phyloP scores from a whole-genome alignment of 1,140 invertebrate genomes.

The Epicauta chinensis region DNA sequence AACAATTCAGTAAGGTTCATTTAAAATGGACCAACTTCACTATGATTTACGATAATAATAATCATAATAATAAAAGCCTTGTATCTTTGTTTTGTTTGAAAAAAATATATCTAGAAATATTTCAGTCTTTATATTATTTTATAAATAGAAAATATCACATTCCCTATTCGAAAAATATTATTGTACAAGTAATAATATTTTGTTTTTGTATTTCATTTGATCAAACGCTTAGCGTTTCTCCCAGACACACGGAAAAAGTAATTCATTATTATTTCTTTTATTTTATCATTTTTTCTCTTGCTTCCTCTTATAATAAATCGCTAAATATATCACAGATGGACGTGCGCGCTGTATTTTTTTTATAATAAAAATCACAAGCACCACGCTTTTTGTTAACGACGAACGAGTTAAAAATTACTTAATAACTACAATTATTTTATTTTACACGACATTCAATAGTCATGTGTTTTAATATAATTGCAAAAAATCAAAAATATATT shows the following conservation, averaged over 20 bases:
- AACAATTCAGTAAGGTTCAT: slow-evolving; percentile 15
- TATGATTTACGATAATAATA: background rate
- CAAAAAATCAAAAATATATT: slow-evolving; percentile 24
- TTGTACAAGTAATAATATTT: slow-evolving; percentile 13
- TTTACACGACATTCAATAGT: slow-evolving; percentile 37
- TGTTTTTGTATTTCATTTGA: no score
- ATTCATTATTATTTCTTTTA: slow-evolving; percentile 30
- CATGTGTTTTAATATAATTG: slow-evolving; percentile 33
- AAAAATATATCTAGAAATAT: slow-evolving; percentile 40
- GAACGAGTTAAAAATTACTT: slow-evolving; percentile 41
- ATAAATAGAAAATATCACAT: slow-evolving; percentile 42
- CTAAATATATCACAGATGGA: slow-evolving; percentile 43
- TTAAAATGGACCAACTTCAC: slow-evolving; percentile 9
- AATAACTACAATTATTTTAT: slow-evolving; percentile 34
- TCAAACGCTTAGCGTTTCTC: slow-evolving; percentile 29
- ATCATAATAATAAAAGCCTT: background rate
- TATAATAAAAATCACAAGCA: slow-evolving; percentile 21
- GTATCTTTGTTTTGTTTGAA: slow-evolving; percentile 12
- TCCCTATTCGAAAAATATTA: slow-evolving; percentile 22
- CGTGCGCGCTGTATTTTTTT: slow-evolving; percentile 27
- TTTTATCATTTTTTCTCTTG: slow-evolving; percentile 30
- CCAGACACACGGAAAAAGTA: slow-evolving; percentile 36
- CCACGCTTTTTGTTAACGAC: slow-evolving; percentile 38
- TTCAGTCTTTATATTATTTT: slow-evolving; percentile 36
- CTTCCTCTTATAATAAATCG: slow-evolving; percentile 33